Evolutionary conservation across 2,888 invertebrate species (phyloP), one percentile per base, ranked within the genome.

Genomic region (Epistrophella euchroma): DNA sequence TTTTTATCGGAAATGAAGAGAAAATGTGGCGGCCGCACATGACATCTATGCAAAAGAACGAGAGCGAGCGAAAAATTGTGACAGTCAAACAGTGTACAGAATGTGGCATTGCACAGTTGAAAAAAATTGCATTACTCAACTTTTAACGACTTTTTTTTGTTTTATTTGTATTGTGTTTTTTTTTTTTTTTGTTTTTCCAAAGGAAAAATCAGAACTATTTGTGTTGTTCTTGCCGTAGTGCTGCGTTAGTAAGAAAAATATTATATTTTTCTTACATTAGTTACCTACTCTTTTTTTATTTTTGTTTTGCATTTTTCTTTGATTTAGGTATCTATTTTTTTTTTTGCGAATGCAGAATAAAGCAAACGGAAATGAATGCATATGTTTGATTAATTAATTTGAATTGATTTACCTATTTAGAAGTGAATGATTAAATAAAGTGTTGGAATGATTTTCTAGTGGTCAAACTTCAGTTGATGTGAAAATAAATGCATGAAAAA

Each of bases 361-460:
- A 55, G 71, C 45, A 66, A 80, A 81, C 81, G 81, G 81, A 81
- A 81, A 76, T 76, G 71, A 76, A 85, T 81, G 85, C 77, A 73
- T 77, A 73, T 77, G 56, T 86, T 77, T 86, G 68, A 72, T 85
- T 76, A 72, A 85, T 85, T 80, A 66, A 86, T 81, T 86, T 86
- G 77, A 81, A 86, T 86, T 81, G 81, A 86, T 81, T 86, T 86
- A 74, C 70, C 72, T 25, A 74, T 64, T 37, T 35, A 66, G 47
- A 71, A 72, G 81, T 77, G 81, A 81, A 68, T 86, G 72, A 37
- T 66, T 52, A 62, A 32, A 28, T 17, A 52, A 55, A 35, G 15
- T n/a, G 15, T 45, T 28, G 15, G 15, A 56, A 56, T 28, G 17
- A 56, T 77, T 50, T 52, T 71, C 22, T 5, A 32, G n/a, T 55